Evolutionary conservation across 1,140 invertebrate genomes (phyloP).

Genomic region (Drosophila hydei): DNA sequence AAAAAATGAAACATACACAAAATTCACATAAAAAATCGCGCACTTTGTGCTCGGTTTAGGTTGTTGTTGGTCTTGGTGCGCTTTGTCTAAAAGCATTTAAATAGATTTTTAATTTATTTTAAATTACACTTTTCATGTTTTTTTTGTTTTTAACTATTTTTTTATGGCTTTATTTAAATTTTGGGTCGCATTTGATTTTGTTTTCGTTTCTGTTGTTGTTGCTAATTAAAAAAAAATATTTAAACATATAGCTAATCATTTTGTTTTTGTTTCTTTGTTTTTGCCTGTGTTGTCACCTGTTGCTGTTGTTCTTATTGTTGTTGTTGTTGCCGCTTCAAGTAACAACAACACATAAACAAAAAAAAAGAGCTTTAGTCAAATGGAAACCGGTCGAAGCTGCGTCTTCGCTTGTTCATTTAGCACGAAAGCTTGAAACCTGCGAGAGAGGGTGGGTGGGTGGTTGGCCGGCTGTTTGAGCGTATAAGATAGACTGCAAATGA

Average conservation of each 20-base stretch:
- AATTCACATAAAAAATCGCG: slow-evolving; percentile 14
- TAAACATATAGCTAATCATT: slow-evolving; percentile 28
- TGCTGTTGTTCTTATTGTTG: slow-evolving; percentile 50
- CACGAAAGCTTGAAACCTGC: slow-evolving; percentile 21
- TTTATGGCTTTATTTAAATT: slow-evolving; percentile 31
- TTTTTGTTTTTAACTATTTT: slow-evolving; percentile 11
- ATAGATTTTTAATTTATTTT: slow-evolving; percentile 57
- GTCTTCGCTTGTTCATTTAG: slow-evolving; percentile 58
- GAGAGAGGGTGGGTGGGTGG: slow-evolving; percentile 4
- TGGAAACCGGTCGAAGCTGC: slow-evolving; percentile 69
- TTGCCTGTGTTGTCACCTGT: slow-evolving; percentile 60
- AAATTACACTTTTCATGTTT: slow-evolving; percentile 40
- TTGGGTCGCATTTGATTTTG: slow-evolving; percentile 9
- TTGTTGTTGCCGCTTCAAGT: not conserved
- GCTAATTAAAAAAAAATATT: slow-evolving; percentile 58
- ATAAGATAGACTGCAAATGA: not conserved
- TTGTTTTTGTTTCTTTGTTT: slow-evolving; percentile 45
- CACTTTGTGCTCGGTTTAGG: slow-evolving; percentile 14
- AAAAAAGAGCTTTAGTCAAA: slow-evolving; percentile 49
- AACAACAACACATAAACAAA: slow-evolving; percentile 13
- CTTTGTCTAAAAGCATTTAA: slow-evolving; percentile 33
- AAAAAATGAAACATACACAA: slow-evolving; percentile 4
- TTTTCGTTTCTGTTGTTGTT: slow-evolving; percentile 23
- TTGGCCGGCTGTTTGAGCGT: not conserved
- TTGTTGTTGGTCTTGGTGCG: not conserved